A percentile compares a stretch with the other conserved stretches of the same genome.
Conservation (phyloP, 2,888 invertebrate species). For the Drosophila parthenogenetica region DNA sequence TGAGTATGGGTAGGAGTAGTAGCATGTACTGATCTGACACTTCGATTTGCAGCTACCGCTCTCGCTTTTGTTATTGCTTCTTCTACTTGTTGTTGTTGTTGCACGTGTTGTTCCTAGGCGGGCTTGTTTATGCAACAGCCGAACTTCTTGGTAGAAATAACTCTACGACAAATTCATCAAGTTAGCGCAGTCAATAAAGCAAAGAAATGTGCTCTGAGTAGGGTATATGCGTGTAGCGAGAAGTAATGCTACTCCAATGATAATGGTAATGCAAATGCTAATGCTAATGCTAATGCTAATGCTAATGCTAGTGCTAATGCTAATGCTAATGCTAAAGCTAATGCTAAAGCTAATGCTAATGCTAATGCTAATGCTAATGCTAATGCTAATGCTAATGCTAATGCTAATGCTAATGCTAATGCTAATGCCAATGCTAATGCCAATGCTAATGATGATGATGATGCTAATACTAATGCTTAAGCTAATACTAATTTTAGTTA, state of each 20-base stretch:
- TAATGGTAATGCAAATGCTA: not conserved
- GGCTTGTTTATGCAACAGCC: conserved; percentile 72
- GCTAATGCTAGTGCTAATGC: not conserved
- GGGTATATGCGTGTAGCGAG: not conserved
- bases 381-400: too few species aligned
- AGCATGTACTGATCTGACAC: conserved; percentile 63
- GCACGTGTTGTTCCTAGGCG: conserved; percentile 67
- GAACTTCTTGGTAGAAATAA: conserved; percentile 72
- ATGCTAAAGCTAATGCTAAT: not conserved
- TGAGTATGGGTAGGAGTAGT: too few species aligned
- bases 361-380: too few species aligned
- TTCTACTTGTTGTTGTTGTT: conserved; percentile 46
- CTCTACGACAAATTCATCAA: conserved; percentile 74
- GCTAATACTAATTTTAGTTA: too few species aligned
- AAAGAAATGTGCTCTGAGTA: conserved; percentile 15
- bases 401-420: too few species aligned
- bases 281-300: not conserved
- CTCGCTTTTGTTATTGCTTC: conserved; percentile 29
- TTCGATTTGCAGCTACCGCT: conserved; percentile 72
- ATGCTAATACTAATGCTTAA: too few species aligned
- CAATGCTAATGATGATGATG: too few species aligned
- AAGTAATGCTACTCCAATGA: not conserved
- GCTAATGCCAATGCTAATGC: too few species aligned
- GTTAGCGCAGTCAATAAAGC: conserved; percentile 28
- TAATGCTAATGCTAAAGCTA: not conserved